A percentile compares a stretch with the other conserved stretches of the same genome.
These are phyloP conservation scores for Trisateles emortualis DNA, from an alignment of 2,888 invertebrate species.

Conservation along the genomic window DNA sequence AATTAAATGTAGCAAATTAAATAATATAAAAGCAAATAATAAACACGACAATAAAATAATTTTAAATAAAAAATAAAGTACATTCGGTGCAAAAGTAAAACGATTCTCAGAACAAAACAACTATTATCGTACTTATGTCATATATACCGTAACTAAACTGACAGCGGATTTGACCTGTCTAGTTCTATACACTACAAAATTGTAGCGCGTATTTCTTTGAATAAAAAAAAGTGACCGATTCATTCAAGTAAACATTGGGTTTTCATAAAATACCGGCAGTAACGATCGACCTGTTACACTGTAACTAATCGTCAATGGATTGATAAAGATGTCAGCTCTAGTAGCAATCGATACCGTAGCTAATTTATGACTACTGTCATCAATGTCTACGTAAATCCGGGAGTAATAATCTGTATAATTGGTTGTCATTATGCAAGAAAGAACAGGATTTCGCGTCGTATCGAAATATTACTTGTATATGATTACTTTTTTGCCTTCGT, in stretches of 20 bases:
- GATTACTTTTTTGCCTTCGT: background rate
- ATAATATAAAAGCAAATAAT: no score
- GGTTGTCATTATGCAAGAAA: slow-evolving; percentile 23
- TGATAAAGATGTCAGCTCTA: slow-evolving; percentile 33
- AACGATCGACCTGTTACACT: slow-evolving; percentile 23
- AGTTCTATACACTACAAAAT: background rate
- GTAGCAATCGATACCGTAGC: slow-evolving; percentile 26
- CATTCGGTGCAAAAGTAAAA: background rate
- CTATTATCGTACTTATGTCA: slow-evolving; percentile 2
- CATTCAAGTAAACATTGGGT: slow-evolving; percentile 1
- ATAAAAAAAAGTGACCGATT: slow-evolving; percentile 10
- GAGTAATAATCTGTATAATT: slow-evolving; percentile 51
- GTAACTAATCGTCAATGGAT: slow-evolving; percentile 48
- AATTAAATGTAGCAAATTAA: no score
- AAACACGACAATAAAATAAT: no score
- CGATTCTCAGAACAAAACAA: background rate
- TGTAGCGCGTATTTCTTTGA: background rate
- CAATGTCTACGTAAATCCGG: slow-evolving; percentile 46
- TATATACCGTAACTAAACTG: slow-evolving; percentile 6
- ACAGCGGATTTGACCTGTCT: slow-evolving; percentile 9
- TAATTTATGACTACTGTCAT: slow-evolving; percentile 40
- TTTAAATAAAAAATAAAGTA: no score
- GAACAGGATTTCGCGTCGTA: background rate
- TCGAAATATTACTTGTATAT: background rate
- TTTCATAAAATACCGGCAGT: background rate